Percentiles rank a stretch among this genome's conserved stretches.
phyloP scores from a whole-genome alignment of 1,140 invertebrate species.

The Drosophila saltans region DNA sequence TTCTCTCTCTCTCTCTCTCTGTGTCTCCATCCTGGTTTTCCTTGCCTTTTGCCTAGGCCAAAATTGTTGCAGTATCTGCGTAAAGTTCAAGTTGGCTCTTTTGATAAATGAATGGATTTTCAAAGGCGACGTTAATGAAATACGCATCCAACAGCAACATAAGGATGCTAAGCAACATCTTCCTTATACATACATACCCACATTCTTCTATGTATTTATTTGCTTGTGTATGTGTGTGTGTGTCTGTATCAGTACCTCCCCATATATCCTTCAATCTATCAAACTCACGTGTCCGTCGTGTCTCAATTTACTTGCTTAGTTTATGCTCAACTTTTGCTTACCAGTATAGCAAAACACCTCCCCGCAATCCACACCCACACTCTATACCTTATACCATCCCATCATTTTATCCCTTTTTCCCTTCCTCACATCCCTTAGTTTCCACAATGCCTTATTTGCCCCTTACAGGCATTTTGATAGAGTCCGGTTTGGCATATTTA shows the following conservation, averaged over 20 bases:
- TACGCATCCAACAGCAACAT: constrained; percentile 45
- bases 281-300: constrained; percentile 78
- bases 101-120: constrained; percentile 81
- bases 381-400: background rate
- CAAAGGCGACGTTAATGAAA: constrained; percentile 80
- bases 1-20: too few relatives aligned
- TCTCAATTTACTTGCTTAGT: constrained; percentile 80
- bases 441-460: background rate
- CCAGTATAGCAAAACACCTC: background rate
- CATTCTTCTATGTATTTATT: background rate
- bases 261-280: constrained; percentile 73
- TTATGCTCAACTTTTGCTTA: constrained; percentile 56
- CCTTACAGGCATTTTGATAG: constrained; percentile 42
- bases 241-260: constrained; percentile 24
- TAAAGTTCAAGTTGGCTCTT: constrained; percentile 71
- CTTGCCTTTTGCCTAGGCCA: constrained; percentile 25
- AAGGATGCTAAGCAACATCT: constrained; percentile 7
- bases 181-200: background rate
- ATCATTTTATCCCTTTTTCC: background rate
- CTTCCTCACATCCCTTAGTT: background rate
- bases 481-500: constrained; percentile 47
- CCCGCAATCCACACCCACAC: background rate
- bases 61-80: constrained; percentile 73
- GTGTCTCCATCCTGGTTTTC: background rate
- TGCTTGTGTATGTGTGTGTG: constrained; percentile 13